These are phyloP conservation scores for Lichenostomus cassidix DNA, from an alignment of 2,113 vertebrate genomes.

Conservation along the genomic window DNA sequence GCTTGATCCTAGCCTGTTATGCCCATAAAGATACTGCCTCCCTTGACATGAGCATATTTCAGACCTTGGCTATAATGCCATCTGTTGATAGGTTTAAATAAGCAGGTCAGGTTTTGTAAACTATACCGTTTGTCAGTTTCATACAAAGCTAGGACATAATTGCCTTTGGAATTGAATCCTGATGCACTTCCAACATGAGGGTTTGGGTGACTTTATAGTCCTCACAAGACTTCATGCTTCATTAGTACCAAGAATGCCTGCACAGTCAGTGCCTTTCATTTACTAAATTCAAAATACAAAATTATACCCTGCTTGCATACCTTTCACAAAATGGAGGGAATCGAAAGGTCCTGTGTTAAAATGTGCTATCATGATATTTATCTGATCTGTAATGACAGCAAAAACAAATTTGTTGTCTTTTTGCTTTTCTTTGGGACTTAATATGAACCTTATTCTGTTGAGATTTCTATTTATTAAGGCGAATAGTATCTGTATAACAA, in stretches of 20 bases:
- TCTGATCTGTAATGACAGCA: not conserved
- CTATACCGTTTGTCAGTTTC: not conserved
- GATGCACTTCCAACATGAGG: not conserved
- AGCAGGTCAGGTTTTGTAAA: conserved; percentile 15
- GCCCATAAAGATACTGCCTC: not conserved
- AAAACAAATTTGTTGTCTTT: not conserved
- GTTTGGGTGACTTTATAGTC: not conserved
- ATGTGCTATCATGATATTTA: not conserved
- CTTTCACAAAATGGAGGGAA: not conserved
- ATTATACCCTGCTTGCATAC: not conserved
- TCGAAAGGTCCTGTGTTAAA: fast-evolving
- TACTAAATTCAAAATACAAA: not conserved
- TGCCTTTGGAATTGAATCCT: conserved; percentile 21
- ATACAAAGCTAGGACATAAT: not conserved
- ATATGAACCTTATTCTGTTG: not conserved
- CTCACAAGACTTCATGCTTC: not conserved
- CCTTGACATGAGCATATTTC: not conserved
- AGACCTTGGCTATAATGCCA: not conserved
- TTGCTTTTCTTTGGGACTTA: not conserved
- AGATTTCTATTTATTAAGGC: not conserved
- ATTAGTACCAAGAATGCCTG: not conserved
- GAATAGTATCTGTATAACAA: not conserved
- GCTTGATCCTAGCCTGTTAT: not conserved
- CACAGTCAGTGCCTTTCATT: not conserved
- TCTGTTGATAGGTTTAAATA: conserved; percentile 28